Conservation (phyloP, 1,140 invertebrate genomes). For the Bombus soroeensis region DNA sequence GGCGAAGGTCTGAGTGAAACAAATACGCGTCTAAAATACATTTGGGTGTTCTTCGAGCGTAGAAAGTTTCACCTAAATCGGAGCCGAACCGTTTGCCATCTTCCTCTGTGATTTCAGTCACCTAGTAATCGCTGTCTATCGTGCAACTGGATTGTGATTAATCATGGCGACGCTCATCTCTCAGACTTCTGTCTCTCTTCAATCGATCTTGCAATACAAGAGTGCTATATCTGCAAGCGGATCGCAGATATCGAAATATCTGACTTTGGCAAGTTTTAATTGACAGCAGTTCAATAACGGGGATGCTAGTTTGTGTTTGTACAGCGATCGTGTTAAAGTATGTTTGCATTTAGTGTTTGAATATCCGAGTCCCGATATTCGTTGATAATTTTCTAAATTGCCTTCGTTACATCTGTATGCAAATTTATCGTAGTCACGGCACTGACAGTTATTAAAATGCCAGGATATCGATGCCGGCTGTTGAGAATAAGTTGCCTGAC, state of each 20-base stretch:
- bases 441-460: conserved; percentile 2
- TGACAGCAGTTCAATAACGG: neutral
- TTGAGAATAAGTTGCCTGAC: conserved; percentile 6
- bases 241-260: neutral
- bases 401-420: neutral
- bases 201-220: neutral
- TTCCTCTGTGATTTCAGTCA: conserved; percentile 10
- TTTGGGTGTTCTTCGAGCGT: too few relatives aligned
- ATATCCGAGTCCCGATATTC: neutral
- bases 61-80: too few relatives aligned
- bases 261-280: neutral
- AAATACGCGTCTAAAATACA: too few relatives aligned
- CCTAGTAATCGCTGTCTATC: conserved; percentile 30
- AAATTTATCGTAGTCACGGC: neutral
- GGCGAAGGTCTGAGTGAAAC: too few relatives aligned
- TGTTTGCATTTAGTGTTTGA: neutral
- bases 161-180: conserved; percentile 3
- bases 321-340: neutral
- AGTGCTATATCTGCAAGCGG: neutral
- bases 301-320: neutral
- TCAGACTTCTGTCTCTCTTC: neutral
- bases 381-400: neutral
- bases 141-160: conserved; percentile 30
- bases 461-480: neutral
- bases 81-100: rapidly evolving